Percentiles rank a stretch among this genome's conserved stretches.
phyloP scores from a whole-genome alignment of 2,888 invertebrate species.

The Latrodectus hesperus region DNA sequence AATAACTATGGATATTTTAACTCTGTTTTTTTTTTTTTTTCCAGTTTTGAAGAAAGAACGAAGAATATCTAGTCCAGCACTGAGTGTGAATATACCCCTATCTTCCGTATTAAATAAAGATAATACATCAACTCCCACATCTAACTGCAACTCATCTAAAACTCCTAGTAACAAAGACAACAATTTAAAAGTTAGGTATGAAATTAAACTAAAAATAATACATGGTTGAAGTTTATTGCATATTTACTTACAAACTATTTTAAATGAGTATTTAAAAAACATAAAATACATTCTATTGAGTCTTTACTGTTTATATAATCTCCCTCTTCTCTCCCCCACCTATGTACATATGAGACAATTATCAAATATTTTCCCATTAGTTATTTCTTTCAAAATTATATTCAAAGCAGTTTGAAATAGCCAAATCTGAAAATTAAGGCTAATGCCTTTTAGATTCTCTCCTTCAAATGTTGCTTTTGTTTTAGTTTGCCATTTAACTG shows the following conservation, averaged over 20 bases:
- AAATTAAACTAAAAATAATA: too few species aligned
- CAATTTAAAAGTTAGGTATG: conserved; percentile 46
- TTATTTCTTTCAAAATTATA: neutral
- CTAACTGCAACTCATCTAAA: conserved; percentile 2
- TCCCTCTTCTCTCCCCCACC: neutral
- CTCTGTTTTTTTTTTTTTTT: neutral
- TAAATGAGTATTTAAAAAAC: neutral
- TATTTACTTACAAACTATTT: neutral
- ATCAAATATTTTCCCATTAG: neutral
- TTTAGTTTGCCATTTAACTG: neutral
- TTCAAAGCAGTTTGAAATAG: neutral
- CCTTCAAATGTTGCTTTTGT: neutral
- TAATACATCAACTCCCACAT: neutral
- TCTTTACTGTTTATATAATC: neutral
- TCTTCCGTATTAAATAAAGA: conserved; percentile 7
- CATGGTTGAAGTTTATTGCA: too few species aligned
- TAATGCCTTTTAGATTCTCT: neutral
- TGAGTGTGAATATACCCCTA: conserved; percentile 24
- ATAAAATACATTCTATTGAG: neutral
- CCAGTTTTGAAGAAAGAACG: conserved; percentile 48
- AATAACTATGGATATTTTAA: too few species aligned
- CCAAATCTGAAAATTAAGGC: neutral
- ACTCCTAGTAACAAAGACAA: conserved; percentile 24
- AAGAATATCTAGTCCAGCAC: conserved; percentile 55
- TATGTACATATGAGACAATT: neutral